Evolutionary conservation across 2,797 vertebrate genomes (phyloP).

Genomic region (Nyctibius grandis): DNA sequence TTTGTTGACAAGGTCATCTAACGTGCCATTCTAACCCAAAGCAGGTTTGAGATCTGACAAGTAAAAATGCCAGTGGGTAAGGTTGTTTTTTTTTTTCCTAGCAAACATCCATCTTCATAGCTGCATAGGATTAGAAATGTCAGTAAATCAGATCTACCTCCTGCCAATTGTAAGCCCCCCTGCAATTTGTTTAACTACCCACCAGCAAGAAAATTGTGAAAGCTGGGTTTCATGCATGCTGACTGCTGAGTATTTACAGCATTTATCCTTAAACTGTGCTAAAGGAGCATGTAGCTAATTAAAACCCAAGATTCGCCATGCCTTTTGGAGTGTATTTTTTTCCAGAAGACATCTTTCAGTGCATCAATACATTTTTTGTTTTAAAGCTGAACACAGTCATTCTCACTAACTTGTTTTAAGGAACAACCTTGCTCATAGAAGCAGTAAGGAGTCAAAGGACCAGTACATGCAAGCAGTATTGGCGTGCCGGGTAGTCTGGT

Average conservation of each 20-base stretch:
- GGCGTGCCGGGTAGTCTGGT: neutral
- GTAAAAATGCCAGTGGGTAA: neutral
- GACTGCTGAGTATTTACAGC: conserved; percentile 3
- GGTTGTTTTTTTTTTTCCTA: neutral
- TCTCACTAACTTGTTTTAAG: neutral
- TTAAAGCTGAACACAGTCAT: neutral
- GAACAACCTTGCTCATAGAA: neutral
- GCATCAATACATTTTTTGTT: neutral
- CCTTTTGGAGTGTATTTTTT: neutral
- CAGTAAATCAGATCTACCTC: conserved; percentile 26
- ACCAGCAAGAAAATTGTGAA: conserved; percentile 10
- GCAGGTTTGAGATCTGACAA: neutral
- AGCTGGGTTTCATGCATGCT: neutral
- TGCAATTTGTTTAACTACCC: conserved; percentile 42
- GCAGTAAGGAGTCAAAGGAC: neutral
- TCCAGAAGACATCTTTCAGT: neutral
- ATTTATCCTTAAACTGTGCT: conserved; percentile 8
- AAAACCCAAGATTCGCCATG: neutral
- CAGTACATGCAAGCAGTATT: rapidly evolving
- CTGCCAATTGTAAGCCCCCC: neutral
- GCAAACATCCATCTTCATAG: neutral
- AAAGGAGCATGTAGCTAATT: neutral
- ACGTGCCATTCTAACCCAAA: neutral
- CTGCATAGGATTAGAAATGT: neutral
- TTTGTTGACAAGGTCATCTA: conserved; percentile 27